Evolutionary conservation across 2,888 invertebrate genomes (phyloP).

Genomic region (Drosophila aldrichi): DNA sequence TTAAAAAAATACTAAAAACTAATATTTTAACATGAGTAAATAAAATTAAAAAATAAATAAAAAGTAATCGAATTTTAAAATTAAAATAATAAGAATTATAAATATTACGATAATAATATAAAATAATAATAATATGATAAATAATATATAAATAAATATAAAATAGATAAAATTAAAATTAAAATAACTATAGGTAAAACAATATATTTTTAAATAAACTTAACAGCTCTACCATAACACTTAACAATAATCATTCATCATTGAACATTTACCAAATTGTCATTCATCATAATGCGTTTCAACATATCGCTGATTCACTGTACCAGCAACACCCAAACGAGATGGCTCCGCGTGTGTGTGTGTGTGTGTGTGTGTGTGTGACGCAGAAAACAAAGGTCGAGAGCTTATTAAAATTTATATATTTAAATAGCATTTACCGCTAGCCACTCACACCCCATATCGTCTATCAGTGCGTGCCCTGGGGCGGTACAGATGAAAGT

Average conservation of each 20-base stretch:
- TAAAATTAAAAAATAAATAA: too few species aligned
- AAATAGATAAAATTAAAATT: too few species aligned
- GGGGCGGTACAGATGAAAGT: slow-evolving; percentile 73
- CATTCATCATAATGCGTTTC: too few species aligned
- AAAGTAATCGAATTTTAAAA: too few species aligned
- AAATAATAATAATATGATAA: too few species aligned
- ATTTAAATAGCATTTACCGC: slow-evolving; percentile 82
- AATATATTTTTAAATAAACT: too few species aligned
- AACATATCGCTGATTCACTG: slow-evolving; percentile 17
- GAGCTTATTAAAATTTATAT: slow-evolving; percentile 83
- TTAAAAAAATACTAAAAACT: too few species aligned
- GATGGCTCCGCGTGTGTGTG: neutral
- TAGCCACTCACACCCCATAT: slow-evolving; percentile 27
- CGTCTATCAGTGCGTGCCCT: slow-evolving; percentile 48
- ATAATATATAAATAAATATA: too few species aligned
- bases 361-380: neutral
- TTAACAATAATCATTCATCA: neutral
- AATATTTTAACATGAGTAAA: too few species aligned
- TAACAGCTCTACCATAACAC: neutral
- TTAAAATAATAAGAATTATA: too few species aligned
- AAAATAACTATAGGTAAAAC: too few species aligned
- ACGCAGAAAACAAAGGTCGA: slow-evolving; percentile 50
- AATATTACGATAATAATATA: too few species aligned
- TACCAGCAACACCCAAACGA: neutral
- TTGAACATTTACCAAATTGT: neutral